Base-by-base conservation (phyloP, 2,797 vertebrate species). In the Meda fulgida region DNA sequence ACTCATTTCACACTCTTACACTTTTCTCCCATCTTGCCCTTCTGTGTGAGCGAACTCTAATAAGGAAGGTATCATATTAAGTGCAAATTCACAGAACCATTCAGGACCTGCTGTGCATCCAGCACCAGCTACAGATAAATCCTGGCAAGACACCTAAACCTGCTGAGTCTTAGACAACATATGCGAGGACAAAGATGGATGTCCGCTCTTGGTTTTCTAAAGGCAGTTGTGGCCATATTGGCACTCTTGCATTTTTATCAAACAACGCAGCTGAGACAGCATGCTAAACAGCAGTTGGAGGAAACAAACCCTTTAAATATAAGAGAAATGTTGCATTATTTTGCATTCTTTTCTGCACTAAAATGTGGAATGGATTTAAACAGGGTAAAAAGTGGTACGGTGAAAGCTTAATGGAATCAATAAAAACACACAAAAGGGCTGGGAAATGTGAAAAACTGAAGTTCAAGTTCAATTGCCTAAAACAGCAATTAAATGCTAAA, bases 1-100 rank as follows among this genome's bases (percentile, higher is more conserved):
- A 78, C 38, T 60, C 3, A 36, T 84, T 84, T 70, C 51, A 71
- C 26, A 69, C 82, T 31, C 16, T 40, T n/a, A 26, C 75, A 67
- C 63, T 46, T 70, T 77, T 67, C 23, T 53, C 23, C 58, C 18
- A 31, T 70, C n/a, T 65, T 36, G 23, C 10, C 53, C 18, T 63
- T 73, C 36, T 63, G 63, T 84, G 43, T 26, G 23, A 77, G 40
- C 0, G n/a, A 26, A 67, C 48, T 77, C 46, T 78, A 84, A 78
- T 21, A 26, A 40, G 63, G 26, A 84, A 58, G 31, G 73, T 70
- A n/a, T 23, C 40, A 31, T 55, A 60, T 46, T 40, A 78, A 78
- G 51, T 46, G 19, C 66, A 63, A 51, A 46, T 60, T 78, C 65
- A 78, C 36, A 26, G 19, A 73, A n/a, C 46, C 43, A 29, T 76